These are phyloP conservation scores for Drosophila chauvacae DNA, from an alignment of 1,140 invertebrate species.

Conservation along the genomic window DNA sequence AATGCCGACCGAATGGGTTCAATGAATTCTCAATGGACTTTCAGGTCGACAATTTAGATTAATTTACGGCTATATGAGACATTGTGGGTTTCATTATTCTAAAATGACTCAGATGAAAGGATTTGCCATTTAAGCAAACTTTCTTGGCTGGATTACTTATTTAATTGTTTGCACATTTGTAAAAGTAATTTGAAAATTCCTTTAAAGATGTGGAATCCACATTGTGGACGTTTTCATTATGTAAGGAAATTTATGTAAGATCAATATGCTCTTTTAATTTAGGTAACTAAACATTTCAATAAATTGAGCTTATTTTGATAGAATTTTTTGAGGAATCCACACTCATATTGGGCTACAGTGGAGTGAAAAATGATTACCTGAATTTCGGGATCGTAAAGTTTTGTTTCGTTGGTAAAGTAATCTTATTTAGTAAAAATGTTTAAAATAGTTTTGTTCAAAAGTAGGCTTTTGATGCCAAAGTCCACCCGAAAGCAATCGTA, in stretches of 20 bases:
- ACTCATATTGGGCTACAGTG: too few species aligned
- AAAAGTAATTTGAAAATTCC: not conserved
- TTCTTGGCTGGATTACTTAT: not conserved
- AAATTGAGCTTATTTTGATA: too few species aligned
- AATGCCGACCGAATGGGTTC: not conserved
- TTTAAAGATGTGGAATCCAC: not conserved
- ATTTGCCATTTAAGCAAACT: conserved; percentile 2
- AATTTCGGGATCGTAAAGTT: too few species aligned
- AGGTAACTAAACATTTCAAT: too few species aligned
- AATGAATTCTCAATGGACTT: conserved; percentile 36
- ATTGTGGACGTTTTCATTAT: not conserved
- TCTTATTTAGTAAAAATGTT: not conserved
- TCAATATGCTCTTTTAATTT: too few species aligned
- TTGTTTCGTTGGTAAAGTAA: not conserved
- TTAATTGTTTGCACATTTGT: not conserved
- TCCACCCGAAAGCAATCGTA: not conserved
- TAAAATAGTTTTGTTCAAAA: not conserved
- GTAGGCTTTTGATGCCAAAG: too few species aligned
- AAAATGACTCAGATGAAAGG: not conserved
- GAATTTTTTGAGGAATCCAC: too few species aligned
- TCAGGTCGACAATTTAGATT: conserved; percentile 4
- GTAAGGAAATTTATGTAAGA: not conserved
- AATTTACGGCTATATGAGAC: not conserved
- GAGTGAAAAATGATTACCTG: too few species aligned
- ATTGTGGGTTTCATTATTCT: not conserved